Conservation (phyloP, 2,888 invertebrate species). For the Alsophila aescularia region DNA sequence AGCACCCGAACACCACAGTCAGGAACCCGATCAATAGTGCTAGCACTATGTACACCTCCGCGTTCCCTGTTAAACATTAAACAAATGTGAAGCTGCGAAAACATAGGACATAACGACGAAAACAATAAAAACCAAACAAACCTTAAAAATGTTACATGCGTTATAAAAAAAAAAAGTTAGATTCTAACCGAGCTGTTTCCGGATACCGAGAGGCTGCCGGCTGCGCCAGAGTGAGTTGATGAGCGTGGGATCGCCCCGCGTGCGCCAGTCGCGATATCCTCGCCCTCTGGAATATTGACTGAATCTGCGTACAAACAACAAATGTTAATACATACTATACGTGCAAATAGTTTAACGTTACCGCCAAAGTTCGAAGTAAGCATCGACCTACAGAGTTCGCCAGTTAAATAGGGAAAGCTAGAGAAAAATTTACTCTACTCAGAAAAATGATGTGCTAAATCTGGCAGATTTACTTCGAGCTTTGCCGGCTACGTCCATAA, state of each 20-base stretch:
- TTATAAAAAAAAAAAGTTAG: neutral
- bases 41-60: conserved; percentile 90
- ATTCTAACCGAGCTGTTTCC: conserved; percentile 85
- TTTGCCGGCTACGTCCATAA: conserved; percentile 16
- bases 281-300: conserved; percentile 85
- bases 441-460: neutral
- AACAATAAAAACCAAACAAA: neutral
- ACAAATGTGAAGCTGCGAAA: neutral
- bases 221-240: conserved; percentile 90
- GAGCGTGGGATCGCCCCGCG: conserved; percentile 88
- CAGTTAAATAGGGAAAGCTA: neutral
- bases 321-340: conserved; percentile 12
- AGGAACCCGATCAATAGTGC: conserved; percentile 89
- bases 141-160: neutral
- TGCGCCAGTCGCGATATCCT: conserved; percentile 89
- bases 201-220: conserved; percentile 89
- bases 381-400: neutral
- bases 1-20: conserved; percentile 90
- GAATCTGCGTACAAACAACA: conserved; percentile 77
- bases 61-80: conserved; percentile 83
- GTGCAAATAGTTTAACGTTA: neutral
- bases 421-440: neutral
- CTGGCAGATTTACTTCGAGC: conserved; percentile 4
- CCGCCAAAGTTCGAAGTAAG: conserved; percentile 12
- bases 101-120: neutral